Conservation (phyloP, 2,797 vertebrate species). For the Scyliorhinus canicula region DNA sequence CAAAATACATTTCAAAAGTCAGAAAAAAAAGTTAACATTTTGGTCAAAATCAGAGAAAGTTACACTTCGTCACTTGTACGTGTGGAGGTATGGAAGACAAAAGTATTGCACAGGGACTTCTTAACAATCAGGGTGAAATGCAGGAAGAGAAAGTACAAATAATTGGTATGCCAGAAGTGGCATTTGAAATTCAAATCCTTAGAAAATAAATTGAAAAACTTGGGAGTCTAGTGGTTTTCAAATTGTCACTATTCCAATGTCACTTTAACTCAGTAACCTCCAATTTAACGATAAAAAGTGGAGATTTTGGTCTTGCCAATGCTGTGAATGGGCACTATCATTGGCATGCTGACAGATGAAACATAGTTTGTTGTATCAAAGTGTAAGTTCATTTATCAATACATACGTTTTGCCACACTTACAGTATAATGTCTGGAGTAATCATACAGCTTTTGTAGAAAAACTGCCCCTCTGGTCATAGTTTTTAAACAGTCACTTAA, state of each 20-base stretch:
- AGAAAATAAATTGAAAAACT: not conserved
- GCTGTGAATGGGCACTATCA: not conserved
- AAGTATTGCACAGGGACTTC: not conserved
- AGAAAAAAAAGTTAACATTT: not conserved
- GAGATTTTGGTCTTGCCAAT: not conserved
- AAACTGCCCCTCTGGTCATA: not conserved
- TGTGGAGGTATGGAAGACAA: not conserved
- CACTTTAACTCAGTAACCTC: not conserved
- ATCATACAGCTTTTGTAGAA: not conserved
- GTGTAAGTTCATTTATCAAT: not conserved
- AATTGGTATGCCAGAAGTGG: not conserved
- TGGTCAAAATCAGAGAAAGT: not conserved
- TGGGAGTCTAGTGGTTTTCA: not conserved
- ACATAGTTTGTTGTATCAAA: not conserved
- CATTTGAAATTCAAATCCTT: not conserved
- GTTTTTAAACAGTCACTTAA: not conserved
- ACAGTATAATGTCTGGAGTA: not conserved
- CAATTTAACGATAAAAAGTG: not conserved
- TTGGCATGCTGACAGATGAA: not conserved
- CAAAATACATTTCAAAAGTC: not conserved
- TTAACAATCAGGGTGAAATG: not conserved
- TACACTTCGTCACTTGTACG: not conserved
- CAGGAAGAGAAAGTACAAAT: not conserved
- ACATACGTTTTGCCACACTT: not conserved
- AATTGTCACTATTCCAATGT: not conserved